These are phyloP conservation scores for Tinamus guttatus DNA, from an alignment of 2,113 vertebrate species.

Conservation along the genomic window DNA sequence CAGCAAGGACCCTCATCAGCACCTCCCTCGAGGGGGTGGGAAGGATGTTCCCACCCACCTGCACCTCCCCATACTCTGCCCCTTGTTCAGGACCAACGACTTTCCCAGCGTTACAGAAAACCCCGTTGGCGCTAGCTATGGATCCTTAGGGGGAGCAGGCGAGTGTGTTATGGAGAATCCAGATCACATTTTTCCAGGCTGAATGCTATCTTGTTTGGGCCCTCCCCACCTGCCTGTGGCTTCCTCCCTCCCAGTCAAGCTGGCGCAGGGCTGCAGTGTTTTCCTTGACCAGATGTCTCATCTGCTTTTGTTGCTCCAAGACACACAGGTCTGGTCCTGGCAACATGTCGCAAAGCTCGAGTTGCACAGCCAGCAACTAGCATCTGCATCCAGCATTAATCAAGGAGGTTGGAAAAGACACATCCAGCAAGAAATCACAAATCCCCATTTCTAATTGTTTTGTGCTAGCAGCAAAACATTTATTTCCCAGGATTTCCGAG, in stretches of 20 bases:
- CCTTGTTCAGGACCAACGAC: neutral
- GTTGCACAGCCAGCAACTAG: neutral
- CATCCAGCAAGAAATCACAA: neutral
- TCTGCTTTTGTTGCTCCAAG: neutral
- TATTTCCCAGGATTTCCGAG: conserved; percentile 29
- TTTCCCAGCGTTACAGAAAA: neutral
- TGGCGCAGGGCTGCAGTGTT: neutral
- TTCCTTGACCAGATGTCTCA: neutral
- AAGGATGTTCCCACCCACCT: conserved; percentile 10
- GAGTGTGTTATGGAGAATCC: neutral
- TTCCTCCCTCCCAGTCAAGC: conserved; percentile 13
- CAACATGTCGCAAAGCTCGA: neutral
- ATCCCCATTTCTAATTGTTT: conserved; percentile 8
- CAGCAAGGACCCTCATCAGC: neutral
- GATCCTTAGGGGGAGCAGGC: neutral
- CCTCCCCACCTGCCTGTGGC: neutral
- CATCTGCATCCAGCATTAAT: conserved; percentile 17
- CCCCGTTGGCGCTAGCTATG: fast-evolving
- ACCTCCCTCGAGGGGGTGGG: neutral
- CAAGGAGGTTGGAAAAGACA: neutral
- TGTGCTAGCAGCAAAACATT: neutral
- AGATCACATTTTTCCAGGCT: neutral
- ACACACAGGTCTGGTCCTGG: neutral
- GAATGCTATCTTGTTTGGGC: neutral
- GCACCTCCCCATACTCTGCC: neutral